phyloP scores from a whole-genome alignment of 2,888 invertebrate genomes.

The Nephrotoma flavescens region DNA sequence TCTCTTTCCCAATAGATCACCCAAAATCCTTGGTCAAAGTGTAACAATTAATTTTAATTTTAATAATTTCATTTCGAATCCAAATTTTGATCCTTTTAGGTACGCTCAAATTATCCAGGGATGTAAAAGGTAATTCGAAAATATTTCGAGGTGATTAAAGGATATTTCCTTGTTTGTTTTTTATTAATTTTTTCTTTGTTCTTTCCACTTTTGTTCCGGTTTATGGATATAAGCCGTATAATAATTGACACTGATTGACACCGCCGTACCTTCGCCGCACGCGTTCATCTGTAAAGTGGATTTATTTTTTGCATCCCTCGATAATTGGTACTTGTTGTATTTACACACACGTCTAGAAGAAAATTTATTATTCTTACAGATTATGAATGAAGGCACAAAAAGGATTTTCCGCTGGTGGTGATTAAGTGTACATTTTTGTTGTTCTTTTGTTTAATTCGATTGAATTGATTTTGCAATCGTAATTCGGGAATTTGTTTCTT shows the following conservation, averaged over 20 bases:
- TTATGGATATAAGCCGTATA: background rate
- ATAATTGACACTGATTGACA: background rate
- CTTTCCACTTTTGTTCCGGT: background rate
- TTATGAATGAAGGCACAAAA: too few relatives aligned
- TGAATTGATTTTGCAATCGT: too few relatives aligned
- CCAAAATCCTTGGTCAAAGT: background rate
- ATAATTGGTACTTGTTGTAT: too few relatives aligned
- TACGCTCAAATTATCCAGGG: background rate
- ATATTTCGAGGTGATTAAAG: background rate
- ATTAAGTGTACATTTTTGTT: too few relatives aligned
- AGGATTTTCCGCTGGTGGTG: too few relatives aligned
- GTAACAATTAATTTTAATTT: background rate
- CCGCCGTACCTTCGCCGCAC: background rate
- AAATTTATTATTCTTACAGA: too few relatives aligned
- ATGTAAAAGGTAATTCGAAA: background rate
- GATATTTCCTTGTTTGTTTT: background rate
- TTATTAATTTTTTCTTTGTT: background rate
- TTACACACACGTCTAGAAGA: too few relatives aligned
- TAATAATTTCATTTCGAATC: background rate
- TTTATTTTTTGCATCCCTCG: background rate
- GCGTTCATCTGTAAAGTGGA: background rate
- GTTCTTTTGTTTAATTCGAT: too few relatives aligned
- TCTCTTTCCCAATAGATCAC: background rate
- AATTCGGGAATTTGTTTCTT: too few relatives aligned
- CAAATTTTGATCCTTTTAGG: background rate